Percentiles rank a stretch among this genome's conserved stretches.
Evolutionary conservation across 2,888 invertebrate species (phyloP).

Genomic region (Thecophora atra): DNA sequence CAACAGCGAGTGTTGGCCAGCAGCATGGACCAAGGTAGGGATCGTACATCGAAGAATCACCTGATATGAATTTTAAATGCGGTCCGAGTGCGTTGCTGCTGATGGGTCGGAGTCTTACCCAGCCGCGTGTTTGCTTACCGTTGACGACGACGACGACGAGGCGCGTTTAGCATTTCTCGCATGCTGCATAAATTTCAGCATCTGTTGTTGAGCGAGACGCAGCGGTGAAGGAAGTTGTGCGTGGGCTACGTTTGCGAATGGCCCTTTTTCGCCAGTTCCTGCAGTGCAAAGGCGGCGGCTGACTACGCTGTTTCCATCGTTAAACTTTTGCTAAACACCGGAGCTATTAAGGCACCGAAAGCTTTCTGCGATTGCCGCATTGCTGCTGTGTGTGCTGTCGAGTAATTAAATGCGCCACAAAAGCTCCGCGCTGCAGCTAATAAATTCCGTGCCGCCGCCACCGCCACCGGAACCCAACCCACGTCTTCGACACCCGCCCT

Average conservation of each 20-base stretch:
- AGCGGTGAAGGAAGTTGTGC: background rate
- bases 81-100: background rate
- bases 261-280: background rate
- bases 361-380: slow-evolving; percentile 2
- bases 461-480: background rate
- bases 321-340: background rate
- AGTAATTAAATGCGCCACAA: slow-evolving; percentile 33
- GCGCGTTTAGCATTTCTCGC: no score
- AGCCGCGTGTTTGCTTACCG: no score
- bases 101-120: background rate
- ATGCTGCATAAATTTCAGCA: background rate
- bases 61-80: slow-evolving; percentile 20
- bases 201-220: background rate
- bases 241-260: background rate
- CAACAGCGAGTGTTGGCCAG: background rate
- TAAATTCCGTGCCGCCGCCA: slow-evolving; percentile 37
- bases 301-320: background rate
- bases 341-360: background rate
- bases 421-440: slow-evolving; percentile 27
- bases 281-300: background rate
- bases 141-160: background rate
- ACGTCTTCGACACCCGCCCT: background rate
- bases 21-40: background rate
- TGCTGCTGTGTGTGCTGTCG: background rate
- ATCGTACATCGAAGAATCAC: background rate